Percentiles rank a stretch among this genome's conserved stretches.
Conservation (phyloP, 2,888 invertebrate genomes). For the Thymelicus sylvestris region DNA sequence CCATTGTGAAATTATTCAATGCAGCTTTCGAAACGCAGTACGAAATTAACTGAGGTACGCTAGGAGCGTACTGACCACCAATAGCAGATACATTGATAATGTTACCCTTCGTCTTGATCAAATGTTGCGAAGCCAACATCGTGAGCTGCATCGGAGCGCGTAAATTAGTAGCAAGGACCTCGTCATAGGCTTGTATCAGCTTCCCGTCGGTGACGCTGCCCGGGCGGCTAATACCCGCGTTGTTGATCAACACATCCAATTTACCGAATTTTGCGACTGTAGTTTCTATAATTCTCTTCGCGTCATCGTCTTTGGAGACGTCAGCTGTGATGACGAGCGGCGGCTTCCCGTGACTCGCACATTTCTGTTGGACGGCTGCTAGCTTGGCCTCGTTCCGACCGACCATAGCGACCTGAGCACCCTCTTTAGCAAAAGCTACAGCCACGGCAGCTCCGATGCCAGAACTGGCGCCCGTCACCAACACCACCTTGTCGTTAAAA, state of each 20-base stretch:
- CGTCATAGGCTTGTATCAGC: constrained; percentile 19
- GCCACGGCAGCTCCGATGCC: constrained; percentile 64
- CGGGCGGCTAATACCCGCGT: constrained; percentile 47
- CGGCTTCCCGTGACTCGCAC: constrained; percentile 44
- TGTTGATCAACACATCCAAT: constrained; percentile 55
- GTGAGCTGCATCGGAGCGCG: constrained; percentile 49
- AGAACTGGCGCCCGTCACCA: constrained; percentile 60
- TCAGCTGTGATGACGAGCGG: constrained; percentile 46
- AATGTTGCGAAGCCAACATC: constrained; percentile 47
- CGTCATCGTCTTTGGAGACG: constrained; percentile 40
- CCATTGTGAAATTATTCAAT: constrained; percentile 50
- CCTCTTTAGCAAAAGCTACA: constrained; percentile 53
- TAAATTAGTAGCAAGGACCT: constrained; percentile 43
- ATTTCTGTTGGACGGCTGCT: not conserved
- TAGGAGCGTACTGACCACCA: constrained; percentile 37
- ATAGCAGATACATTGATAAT: constrained; percentile 53
- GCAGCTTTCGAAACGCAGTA: constrained; percentile 52
- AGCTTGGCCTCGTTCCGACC: constrained; percentile 45
- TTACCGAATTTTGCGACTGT: constrained; percentile 49
- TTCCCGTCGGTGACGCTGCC: constrained; percentile 43
- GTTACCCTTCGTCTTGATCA: constrained; percentile 53
- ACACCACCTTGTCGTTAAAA: constrained; percentile 53
- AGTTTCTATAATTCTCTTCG: constrained; percentile 44
- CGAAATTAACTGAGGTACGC: constrained; percentile 25
- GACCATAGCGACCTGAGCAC: constrained; percentile 55